A percentile compares a stretch with the other conserved stretches of the same genome.
Evolutionary conservation across 2,797 vertebrate genomes (phyloP).

Genomic region (Parambassis ranga): DNA sequence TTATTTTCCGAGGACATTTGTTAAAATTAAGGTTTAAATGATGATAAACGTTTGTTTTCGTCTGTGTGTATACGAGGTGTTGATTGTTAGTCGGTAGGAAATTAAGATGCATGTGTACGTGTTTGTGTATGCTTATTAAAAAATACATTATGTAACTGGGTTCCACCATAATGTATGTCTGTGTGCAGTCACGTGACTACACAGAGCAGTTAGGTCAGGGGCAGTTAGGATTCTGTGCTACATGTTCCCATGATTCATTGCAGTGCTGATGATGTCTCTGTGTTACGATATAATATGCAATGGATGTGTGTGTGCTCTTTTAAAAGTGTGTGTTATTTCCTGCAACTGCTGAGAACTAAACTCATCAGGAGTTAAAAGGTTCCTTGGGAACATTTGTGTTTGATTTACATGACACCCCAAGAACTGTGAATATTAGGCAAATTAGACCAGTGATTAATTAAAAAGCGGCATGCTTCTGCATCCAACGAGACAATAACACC

Average conservation of each 20-base stretch:
- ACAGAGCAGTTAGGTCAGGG: neutral
- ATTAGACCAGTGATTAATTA: neutral
- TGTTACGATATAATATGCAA: slow-evolving; percentile 13
- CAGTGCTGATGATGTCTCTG: slow-evolving; percentile 3
- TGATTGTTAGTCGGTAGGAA: neutral
- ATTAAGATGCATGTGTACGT: neutral
- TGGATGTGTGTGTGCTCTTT: neutral
- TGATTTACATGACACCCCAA: neutral
- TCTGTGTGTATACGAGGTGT: neutral
- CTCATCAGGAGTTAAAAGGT: neutral
- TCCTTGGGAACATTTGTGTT: neutral
- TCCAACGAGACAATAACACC: neutral
- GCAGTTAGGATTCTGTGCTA: too few relatives aligned
- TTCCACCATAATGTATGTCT: neutral
- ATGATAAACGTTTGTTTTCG: neutral
- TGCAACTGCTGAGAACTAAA: neutral
- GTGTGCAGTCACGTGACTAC: neutral
- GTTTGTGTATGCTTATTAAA: neutral
- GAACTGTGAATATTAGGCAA: neutral
- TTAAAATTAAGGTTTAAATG: neutral
- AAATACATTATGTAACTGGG: neutral
- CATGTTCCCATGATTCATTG: slow-evolving; percentile 31
- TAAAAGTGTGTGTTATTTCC: too few relatives aligned
- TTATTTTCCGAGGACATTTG: neutral
- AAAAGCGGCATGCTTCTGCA: neutral